phyloP scores from a whole-genome alignment of 2,888 invertebrate genomes.

The Syritta pipiens region DNA sequence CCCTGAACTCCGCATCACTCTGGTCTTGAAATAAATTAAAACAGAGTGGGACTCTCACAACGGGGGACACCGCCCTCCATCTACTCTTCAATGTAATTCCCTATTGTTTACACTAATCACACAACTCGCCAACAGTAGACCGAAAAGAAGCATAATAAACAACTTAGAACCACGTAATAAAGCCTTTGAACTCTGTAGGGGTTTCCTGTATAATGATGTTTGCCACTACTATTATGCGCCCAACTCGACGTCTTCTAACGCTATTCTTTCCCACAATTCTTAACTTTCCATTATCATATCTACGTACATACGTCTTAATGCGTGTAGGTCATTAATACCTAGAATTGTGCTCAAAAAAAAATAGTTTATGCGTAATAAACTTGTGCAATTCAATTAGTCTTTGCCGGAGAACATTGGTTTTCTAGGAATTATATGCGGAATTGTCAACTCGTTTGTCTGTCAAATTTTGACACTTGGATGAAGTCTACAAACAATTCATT shows the following conservation, averaged over 20 bases:
- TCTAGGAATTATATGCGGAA: constrained; percentile 22
- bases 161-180: constrained; percentile 19
- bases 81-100: neutral
- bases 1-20: too few species aligned
- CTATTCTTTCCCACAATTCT: too few species aligned
- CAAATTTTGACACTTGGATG: constrained; percentile 30
- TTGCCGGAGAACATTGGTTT: constrained; percentile 33
- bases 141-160: constrained; percentile 10
- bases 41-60: neutral
- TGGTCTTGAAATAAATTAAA: constrained; percentile 40
- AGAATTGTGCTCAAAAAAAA: neutral
- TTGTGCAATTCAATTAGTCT: too few species aligned
- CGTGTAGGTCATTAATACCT: neutral
- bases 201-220: constrained; percentile 1
- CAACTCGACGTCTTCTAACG: too few species aligned
- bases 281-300: neutral
- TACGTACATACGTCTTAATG: neutral
- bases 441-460: constrained; percentile 26
- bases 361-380: constrained; percentile 43
- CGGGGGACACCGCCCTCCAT: constrained; percentile 30
- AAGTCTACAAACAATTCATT: constrained; percentile 39
- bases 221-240: neutral
- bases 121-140: neutral
- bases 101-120: constrained; percentile 38
- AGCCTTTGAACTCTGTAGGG: constrained; percentile 56